phyloP scores from a whole-genome alignment of 2,888 invertebrate genomes.

The Andricus quercusramuli region DNA sequence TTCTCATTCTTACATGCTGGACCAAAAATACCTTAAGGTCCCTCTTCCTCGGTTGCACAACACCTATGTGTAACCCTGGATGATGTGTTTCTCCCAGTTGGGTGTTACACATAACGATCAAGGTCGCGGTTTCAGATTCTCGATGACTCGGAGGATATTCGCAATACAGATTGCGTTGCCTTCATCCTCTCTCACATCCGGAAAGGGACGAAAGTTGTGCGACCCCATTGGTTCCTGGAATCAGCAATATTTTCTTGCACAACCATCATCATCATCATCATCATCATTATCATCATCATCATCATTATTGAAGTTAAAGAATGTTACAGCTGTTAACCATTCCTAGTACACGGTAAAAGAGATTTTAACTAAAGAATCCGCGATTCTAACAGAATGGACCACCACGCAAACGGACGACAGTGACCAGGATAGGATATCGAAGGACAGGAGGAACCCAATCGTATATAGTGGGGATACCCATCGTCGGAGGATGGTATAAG shows the following conservation, averaged over 20 bases:
- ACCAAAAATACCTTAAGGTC: background rate
- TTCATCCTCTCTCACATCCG: conserved; percentile 15
- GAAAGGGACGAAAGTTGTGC: conserved; percentile 14
- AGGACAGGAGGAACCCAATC: conserved; percentile 53
- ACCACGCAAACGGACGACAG: conserved; percentile 45
- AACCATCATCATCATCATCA: background rate
- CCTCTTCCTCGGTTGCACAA: background rate
- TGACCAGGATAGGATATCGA: conserved; percentile 52
- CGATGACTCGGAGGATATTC: conserved; percentile 23
- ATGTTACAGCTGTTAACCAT: conserved; percentile 11
- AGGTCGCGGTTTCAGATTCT: conserved; percentile 15
- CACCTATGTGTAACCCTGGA: background rate
- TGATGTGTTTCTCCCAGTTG: background rate
- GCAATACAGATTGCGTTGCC: conserved; percentile 9
- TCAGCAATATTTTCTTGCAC: background rate
- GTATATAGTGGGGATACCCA: conserved; percentile 58
- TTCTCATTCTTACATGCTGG: background rate
- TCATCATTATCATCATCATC: conserved; percentile 10
- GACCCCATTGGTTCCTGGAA: background rate
- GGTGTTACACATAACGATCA: conserved; percentile 17
- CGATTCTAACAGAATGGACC: conserved; percentile 44
- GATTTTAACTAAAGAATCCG: conserved; percentile 26
- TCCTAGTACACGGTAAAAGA: background rate
- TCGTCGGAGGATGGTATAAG: conserved; percentile 74
- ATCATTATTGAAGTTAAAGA: background rate